Percentiles rank a stretch among this genome's conserved stretches.
Conservation (phyloP, 1,140 invertebrate species). For the Agrilus planipennis region DNA sequence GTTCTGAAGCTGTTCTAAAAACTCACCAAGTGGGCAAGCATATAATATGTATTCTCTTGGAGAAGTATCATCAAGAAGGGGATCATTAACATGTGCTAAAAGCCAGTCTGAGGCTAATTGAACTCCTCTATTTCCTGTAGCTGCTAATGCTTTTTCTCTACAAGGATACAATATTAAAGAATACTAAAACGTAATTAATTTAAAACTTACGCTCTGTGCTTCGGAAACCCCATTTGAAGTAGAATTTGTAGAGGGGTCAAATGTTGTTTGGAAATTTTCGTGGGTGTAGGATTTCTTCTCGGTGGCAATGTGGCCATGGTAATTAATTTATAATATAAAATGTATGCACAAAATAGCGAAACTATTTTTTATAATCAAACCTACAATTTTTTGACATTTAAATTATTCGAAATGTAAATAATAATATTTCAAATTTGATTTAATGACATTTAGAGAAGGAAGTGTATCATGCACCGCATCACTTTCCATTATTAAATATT, state of each 20-base stretch:
- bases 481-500: no score
- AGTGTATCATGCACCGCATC: no score
- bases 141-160: slow-evolving; percentile 78
- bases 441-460: no score
- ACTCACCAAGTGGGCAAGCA: slow-evolving; percentile 64
- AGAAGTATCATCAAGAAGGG: slow-evolving; percentile 56
- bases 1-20: slow-evolving; percentile 54
- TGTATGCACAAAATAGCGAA: background rate
- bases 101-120: slow-evolving; percentile 84
- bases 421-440: no score
- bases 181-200: background rate
- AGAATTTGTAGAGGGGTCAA: slow-evolving; percentile 66
- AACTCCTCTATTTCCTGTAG: slow-evolving; percentile 75
- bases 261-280: slow-evolving; percentile 58
- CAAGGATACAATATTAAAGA: slow-evolving; percentile 13
- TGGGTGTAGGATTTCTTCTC: slow-evolving; percentile 51
- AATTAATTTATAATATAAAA: slow-evolving; percentile 1
- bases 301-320: slow-evolving; percentile 55
- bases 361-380: no score
- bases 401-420: no score
- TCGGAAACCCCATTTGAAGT: slow-evolving; percentile 77
- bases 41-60: slow-evolving; percentile 78
- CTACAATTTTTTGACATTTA: slow-evolving; percentile 15
- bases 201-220: slow-evolving; percentile 64
- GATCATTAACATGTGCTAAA: slow-evolving; percentile 76